Evolutionary conservation across 2,113 vertebrate genomes (phyloP).

Genomic region (Circaetus gallicus): DNA sequence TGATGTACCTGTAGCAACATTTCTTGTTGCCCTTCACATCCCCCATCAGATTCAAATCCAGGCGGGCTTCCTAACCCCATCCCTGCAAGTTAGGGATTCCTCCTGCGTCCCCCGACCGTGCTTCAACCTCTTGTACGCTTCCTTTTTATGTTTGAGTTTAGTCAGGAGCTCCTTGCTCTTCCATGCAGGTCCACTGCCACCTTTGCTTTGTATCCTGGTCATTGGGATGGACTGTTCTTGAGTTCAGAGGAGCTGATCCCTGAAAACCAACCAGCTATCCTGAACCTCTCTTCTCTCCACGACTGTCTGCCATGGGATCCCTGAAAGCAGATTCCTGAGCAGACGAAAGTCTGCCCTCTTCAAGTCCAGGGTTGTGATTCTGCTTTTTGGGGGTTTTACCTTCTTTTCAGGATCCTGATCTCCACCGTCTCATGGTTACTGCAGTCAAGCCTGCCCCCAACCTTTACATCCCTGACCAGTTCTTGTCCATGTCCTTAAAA

Average conservation of each 20-base stretch:
- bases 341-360: neutral
- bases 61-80: neutral
- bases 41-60: neutral
- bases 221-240: neutral
- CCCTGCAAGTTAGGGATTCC: neutral
- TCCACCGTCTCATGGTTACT: neutral
- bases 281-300: neutral
- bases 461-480: neutral
- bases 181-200: neutral
- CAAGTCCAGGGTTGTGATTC: neutral
- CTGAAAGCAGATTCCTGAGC: neutral
- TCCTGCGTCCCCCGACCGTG: neutral
- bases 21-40: neutral
- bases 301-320: neutral
- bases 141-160: neutral
- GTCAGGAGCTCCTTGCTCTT: neutral
- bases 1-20: neutral
- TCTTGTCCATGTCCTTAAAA: neutral
- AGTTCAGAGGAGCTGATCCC: neutral
- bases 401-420: neutral
- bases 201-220: neutral
- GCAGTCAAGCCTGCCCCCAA: neutral
- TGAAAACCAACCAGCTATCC: neutral
- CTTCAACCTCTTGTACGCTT: neutral
- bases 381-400: neutral